Base-by-base conservation (phyloP, 92 coral and sea anemone genomes). In the Bergia puertoricense region DNA sequence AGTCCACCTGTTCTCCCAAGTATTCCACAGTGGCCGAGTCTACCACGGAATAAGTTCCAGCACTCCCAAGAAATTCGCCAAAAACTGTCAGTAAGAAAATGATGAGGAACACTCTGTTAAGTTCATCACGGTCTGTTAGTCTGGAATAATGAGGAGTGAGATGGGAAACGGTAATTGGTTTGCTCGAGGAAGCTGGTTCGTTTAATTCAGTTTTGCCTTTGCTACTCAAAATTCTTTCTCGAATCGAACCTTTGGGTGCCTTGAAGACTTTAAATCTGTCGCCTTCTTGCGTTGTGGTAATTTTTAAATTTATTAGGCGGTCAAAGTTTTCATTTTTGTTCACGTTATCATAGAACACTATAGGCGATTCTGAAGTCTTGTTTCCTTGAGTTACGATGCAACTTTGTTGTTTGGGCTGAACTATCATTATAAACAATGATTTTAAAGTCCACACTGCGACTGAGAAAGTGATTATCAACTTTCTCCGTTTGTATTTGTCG, bases 21-120 rank as follows among this genome's bases (percentile, higher is more conserved):
- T 86, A 88, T 62, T 86, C 85, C 90, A 90, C 88, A 22, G 89
- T 86, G 57, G 92, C 83, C 2, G 92, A 88, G 67, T 90, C 92
- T 10, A 89, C 88, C 16, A 90, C 43, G 0, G 92, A 86, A 80
- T 86, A 86, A 15, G 92, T 90, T 62, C 89, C 89, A 66, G 86
- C 86, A 46, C 89, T 86, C 46, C 88, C 92, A 20, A 90, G 57
- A 37, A 90, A 76, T 66, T 90, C 92, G 0, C 92, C 92, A 73
- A 90, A 38, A 59, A 90, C 59, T 38, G 88, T 80, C 77, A 90
- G 54, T 62, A 86, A 57, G 37, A 90, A 85, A 36, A 90, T 74
- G 18, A 90, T 72, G 20, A 90, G 67, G 45, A 90, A 90, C 48
- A 90, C 76, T 73, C 85, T 88, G 40, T 86, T 85, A 85, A 90